Conservation (phyloP, 2,888 invertebrate species). For the Melitaea athalia region DNA sequence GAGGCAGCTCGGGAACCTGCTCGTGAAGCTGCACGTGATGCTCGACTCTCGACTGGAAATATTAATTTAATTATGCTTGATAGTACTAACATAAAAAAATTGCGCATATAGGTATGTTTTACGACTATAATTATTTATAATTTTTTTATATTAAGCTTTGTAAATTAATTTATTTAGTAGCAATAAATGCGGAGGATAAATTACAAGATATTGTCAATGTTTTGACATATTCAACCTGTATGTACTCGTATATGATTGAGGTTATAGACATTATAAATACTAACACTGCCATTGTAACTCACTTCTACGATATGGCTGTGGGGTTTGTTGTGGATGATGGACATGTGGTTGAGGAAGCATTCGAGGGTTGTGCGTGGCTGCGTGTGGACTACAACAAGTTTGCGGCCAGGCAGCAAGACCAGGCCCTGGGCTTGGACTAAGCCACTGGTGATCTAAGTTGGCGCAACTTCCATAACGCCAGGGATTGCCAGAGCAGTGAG, state of each 20-base stretch:
- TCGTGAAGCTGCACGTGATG: conserved; percentile 81
- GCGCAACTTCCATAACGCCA: conserved; percentile 78
- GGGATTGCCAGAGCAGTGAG: conserved; percentile 49
- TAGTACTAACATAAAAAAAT: background rate
- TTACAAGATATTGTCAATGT: too few relatives aligned
- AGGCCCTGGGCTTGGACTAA: conserved; percentile 35
- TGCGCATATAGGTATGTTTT: background rate
- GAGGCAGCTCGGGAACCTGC: conserved; percentile 85
- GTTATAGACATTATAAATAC: too few relatives aligned
- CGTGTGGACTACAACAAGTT: conserved; percentile 53
- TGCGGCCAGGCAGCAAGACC: conserved; percentile 41
- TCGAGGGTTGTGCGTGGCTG: conserved; percentile 42
- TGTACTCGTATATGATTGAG: too few relatives aligned
- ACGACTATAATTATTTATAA: too few relatives aligned
- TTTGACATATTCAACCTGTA: too few relatives aligned
- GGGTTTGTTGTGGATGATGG: conserved; percentile 59
- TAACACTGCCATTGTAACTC: conserved; percentile 7
- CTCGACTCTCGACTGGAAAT: conserved; percentile 70
- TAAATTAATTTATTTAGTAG: too few relatives aligned
- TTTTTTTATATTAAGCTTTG: too few relatives aligned
- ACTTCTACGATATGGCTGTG: conserved; percentile 73
- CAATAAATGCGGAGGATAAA: too few relatives aligned
- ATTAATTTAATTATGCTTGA: background rate
- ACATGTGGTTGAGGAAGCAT: conserved; percentile 49
- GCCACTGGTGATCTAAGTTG: conserved; percentile 67